A percentile compares a stretch with the other conserved stretches of the same genome.
phyloP scores from a whole-genome alignment of 2,113 vertebrate species.

The Oryzias melastigma region DNA sequence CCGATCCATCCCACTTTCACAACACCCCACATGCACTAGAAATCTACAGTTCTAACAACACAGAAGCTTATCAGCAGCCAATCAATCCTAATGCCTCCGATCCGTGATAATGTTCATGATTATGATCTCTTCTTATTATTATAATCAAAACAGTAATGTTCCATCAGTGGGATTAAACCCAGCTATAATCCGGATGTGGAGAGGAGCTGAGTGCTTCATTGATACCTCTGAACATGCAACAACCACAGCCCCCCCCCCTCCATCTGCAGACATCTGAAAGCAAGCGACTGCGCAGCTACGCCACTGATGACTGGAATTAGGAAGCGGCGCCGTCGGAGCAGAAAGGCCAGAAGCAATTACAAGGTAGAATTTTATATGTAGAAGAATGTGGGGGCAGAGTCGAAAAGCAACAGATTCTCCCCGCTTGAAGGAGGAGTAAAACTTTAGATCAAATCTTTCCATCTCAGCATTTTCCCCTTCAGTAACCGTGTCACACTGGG shows the following conservation, averaged over 20 bases:
- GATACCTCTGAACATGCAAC: slow-evolving; percentile 17
- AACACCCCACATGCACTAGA: slow-evolving; percentile 10
- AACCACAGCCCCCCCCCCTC: too few relatives aligned
- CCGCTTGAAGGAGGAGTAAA: not conserved
- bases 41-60: slow-evolving; percentile 30
- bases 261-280: slow-evolving; percentile 35
- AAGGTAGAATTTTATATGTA: slow-evolving; percentile 26
- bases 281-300: slow-evolving; percentile 30
- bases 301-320: slow-evolving; percentile 58
- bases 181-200: slow-evolving; percentile 46
- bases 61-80: slow-evolving; percentile 24
- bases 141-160: slow-evolving; percentile 23
- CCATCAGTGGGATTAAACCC: slow-evolving; percentile 30
- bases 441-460: not conserved
- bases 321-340: slow-evolving; percentile 34
- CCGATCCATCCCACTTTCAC: slow-evolving; percentile 30
- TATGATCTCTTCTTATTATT: slow-evolving; percentile 29
- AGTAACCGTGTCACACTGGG: slow-evolving; percentile 15
- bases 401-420: not conserved
- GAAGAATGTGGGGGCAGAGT: slow-evolving; percentile 1
- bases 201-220: slow-evolving; percentile 45
- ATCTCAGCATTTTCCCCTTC: not conserved
- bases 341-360: slow-evolving; percentile 59
- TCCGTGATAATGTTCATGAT: slow-evolving; percentile 35
- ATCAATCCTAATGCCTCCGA: slow-evolving; percentile 50